phyloP scores from a whole-genome alignment of 2,888 invertebrate genomes.

The Parnassius smintheus region DNA sequence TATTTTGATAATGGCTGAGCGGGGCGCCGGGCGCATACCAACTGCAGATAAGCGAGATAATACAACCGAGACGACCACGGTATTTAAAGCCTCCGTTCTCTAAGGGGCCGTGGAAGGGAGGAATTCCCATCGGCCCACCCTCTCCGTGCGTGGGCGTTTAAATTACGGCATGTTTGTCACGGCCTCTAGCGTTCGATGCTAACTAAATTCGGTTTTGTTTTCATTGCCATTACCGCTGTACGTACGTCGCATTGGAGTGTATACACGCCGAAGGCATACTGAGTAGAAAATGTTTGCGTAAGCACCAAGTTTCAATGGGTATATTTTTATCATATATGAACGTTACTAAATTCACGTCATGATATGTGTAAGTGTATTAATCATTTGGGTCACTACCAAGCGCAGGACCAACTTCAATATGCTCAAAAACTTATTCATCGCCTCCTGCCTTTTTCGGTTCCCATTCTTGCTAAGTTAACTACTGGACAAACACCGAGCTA shows the following conservation, averaged over 20 bases:
- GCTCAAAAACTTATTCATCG: no score
- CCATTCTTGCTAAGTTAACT: no score
- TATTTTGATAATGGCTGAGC: constrained; percentile 62
- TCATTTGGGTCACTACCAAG: no score
- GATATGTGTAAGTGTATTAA: no score
- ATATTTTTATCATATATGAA: no score
- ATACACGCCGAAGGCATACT: constrained; percentile 11
- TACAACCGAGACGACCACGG: constrained; percentile 30
- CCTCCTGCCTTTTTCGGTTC: no score
- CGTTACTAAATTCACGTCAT: no score
- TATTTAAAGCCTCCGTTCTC: constrained; percentile 27
- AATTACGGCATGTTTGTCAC: constrained; percentile 46
- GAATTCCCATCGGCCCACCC: constrained; percentile 29
- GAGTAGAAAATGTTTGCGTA: constrained; percentile 1
- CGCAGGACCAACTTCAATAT: no score
- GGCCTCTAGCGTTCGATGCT: constrained; percentile 39
- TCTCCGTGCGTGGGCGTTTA: constrained; percentile 34
- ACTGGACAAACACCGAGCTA: no score
- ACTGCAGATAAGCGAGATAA: constrained; percentile 53
- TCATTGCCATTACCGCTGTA: constrained; percentile 32
- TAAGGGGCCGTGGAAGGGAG: constrained; percentile 29
- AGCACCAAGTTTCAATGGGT: constrained; percentile 1
- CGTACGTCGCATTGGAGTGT: background rate
- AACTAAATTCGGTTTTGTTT: constrained; percentile 36
- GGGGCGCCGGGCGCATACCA: constrained; percentile 37